phyloP scores from a whole-genome alignment of 2,888 invertebrate species.

The Altica lythri region DNA sequence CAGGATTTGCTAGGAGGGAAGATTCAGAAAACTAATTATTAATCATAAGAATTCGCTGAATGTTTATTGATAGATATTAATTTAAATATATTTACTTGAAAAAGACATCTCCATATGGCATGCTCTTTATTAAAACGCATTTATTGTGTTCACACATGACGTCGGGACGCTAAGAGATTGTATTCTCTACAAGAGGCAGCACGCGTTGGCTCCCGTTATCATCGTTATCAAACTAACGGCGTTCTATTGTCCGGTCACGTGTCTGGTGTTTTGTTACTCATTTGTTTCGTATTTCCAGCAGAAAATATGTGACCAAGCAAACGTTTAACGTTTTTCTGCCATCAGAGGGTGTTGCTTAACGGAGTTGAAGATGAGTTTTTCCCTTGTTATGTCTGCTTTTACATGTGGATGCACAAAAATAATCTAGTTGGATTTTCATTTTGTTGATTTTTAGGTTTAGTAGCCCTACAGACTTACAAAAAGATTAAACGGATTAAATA shows the following conservation, averaged over 20 bases:
- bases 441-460: too few relatives aligned
- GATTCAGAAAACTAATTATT: too few relatives aligned
- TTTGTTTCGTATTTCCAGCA: conserved; percentile 44
- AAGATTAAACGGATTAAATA: too few relatives aligned
- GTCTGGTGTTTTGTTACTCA: conserved; percentile 46
- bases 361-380: conserved; percentile 24
- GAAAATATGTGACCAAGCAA: conserved; percentile 35
- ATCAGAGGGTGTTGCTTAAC: conserved; percentile 1
- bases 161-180: conserved; percentile 34
- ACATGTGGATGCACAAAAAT: background rate
- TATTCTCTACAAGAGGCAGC: conserved; percentile 36
- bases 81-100: too few relatives aligned
- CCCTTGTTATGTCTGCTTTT: conserved; percentile 20
- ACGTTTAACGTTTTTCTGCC: conserved; percentile 27
- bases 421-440: too few relatives aligned
- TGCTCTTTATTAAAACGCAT: conserved; percentile 45
- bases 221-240: conserved; percentile 35
- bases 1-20: too few relatives aligned
- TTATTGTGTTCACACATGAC: conserved; percentile 43
- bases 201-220: conserved; percentile 44
- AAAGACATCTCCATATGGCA: conserved; percentile 27
- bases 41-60: too few relatives aligned
- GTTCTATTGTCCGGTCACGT: conserved; percentile 47
- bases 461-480: too few relatives aligned
- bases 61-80: too few relatives aligned